phyloP scores from a whole-genome alignment of 2,113 vertebrate genomes.

The Melanocharis versteri region DNA sequence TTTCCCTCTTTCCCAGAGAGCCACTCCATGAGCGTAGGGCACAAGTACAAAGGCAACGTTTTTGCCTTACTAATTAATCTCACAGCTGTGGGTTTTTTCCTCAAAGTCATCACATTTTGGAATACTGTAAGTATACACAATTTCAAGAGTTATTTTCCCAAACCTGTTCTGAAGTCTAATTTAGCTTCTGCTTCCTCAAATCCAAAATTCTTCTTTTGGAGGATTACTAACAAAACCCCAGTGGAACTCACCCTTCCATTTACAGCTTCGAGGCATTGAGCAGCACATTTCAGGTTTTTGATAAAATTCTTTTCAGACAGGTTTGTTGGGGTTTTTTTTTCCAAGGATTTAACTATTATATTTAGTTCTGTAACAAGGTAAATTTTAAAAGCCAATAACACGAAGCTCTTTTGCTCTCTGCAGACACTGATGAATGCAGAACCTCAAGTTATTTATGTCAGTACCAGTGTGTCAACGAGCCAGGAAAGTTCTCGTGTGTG shows the following conservation, averaged over 20 bases:
- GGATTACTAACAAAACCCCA: not conserved
- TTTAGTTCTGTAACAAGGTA: not conserved
- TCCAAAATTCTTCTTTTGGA: not conserved
- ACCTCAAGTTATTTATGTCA: slow-evolving; percentile 90
- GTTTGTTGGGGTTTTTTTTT: not conserved
- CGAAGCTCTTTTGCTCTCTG: not conserved
- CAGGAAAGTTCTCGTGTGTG: slow-evolving; percentile 87
- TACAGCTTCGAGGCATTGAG: not conserved
- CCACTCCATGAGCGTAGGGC: not conserved
- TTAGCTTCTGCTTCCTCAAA: not conserved
- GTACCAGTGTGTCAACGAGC: slow-evolving; percentile 89
- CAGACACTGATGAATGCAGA: slow-evolving; percentile 93
- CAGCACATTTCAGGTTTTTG: not conserved
- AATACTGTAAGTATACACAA: not conserved
- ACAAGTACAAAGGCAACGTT: not conserved
- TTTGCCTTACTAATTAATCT: not conserved
- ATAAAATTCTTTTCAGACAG: not conserved
- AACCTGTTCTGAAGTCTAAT: not conserved
- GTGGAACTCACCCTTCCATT: not conserved
- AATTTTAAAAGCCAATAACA: not conserved
- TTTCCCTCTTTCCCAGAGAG: not conserved
- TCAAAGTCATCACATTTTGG: not conserved
- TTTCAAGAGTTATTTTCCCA: not conserved
- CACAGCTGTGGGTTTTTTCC: not conserved
- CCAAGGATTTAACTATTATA: not conserved